A percentile compares a stretch with the other conserved stretches of the same genome.
phyloP scores from a whole-genome alignment of 2,113 vertebrate species.

The Thymallus thymallus region DNA sequence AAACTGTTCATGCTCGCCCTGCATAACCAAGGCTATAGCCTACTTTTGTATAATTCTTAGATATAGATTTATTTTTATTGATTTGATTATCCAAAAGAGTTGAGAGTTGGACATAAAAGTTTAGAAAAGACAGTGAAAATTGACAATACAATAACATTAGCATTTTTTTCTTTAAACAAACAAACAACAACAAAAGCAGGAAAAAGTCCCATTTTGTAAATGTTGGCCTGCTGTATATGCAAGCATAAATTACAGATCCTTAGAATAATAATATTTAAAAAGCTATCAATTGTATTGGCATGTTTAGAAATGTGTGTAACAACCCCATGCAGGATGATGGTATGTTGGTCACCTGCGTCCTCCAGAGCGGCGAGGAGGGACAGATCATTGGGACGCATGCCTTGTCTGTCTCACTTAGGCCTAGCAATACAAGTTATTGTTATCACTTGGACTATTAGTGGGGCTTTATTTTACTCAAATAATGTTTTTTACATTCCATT shows the following conservation, averaged over 20 bases:
- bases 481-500: not conserved
- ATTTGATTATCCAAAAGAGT: not conserved
- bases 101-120: too few relatives aligned
- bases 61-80: too few relatives aligned
- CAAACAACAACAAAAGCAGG: too few relatives aligned
- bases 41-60: too few relatives aligned
- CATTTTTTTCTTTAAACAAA: too few relatives aligned
- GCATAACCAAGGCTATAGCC: too few relatives aligned
- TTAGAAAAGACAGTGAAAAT: too few relatives aligned
- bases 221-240: too few relatives aligned
- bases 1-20: not conserved
- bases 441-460: slow-evolving; percentile 3
- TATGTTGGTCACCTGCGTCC: not conserved
- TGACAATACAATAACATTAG: too few relatives aligned
- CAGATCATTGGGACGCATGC: not conserved
- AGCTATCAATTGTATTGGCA: not conserved
- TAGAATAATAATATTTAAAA: not conserved
- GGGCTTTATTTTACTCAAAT: not conserved
- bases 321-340: not conserved
- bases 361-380: too few relatives aligned
- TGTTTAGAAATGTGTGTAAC: not conserved
- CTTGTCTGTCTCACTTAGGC: slow-evolving; percentile 2
- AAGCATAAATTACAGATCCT: too few relatives aligned
- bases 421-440: not conserved
- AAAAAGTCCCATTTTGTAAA: too few relatives aligned